Evolutionary conservation across 2,888 invertebrate species (phyloP).

Genomic region (Drosophila multiciliata): DNA sequence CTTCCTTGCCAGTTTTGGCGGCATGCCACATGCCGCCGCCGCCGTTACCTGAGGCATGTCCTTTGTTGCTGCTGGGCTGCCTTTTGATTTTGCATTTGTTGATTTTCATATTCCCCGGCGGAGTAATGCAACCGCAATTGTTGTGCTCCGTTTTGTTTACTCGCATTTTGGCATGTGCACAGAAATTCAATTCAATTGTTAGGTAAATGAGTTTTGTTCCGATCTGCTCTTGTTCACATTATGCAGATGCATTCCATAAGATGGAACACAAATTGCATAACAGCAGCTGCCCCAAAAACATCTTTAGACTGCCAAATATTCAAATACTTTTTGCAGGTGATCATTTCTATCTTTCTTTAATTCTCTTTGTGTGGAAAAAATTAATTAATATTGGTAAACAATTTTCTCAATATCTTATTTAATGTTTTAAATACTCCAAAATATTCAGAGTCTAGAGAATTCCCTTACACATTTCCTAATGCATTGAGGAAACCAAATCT

Average conservation of each 20-base stretch:
- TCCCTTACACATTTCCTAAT: background rate
- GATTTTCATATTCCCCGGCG: conserved; percentile 39
- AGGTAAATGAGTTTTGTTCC: conserved; percentile 58
- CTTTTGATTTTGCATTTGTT: conserved; percentile 60
- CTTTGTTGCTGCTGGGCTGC: conserved; percentile 45
- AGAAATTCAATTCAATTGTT: conserved; percentile 43
- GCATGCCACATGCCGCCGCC: conserved; percentile 51
- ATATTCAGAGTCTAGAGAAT: background rate
- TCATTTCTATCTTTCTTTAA: background rate
- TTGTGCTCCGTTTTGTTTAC: conserved; percentile 47
- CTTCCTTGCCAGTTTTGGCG: conserved; percentile 59
- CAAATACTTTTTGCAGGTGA: conserved; percentile 27
- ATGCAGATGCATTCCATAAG: conserved; percentile 62
- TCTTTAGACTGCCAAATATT: conserved; percentile 5
- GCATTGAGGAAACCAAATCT: background rate
- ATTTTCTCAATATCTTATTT: background rate
- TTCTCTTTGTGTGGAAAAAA: background rate
- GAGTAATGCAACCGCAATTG: conserved; percentile 80
- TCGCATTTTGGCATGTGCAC: conserved; percentile 79
- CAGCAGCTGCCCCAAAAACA: conserved; percentile 37
- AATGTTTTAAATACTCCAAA: background rate
- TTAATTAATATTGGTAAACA: background rate
- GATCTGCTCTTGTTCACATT: conserved; percentile 15
- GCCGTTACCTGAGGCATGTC: conserved; percentile 57
- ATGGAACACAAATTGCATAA: conserved; percentile 52